phyloP scores from a whole-genome alignment of 92 coral and sea anemone species.

The Zoanthus solanderi region DNA sequence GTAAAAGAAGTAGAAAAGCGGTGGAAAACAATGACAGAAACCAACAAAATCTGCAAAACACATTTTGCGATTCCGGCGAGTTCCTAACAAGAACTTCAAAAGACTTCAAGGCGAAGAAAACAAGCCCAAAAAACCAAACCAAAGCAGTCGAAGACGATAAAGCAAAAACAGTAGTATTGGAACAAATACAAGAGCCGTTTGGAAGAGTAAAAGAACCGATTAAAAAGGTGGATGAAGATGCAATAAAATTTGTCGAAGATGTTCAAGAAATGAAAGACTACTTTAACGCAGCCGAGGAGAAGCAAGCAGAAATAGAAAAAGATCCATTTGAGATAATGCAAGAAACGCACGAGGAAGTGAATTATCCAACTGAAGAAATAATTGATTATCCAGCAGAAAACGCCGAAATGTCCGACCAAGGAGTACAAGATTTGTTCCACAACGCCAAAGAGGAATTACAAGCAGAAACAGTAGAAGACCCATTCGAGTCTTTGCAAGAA shows the following conservation, averaged over 20 bases:
- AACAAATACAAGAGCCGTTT: not conserved
- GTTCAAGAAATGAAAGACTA: not conserved
- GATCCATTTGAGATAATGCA: not conserved
- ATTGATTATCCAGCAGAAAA: not conserved
- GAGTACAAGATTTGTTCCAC: not conserved
- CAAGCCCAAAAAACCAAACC: not conserved
- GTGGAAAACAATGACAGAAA: not conserved
- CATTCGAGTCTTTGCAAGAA: not conserved
- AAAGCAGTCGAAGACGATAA: not conserved
- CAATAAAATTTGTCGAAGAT: not conserved
- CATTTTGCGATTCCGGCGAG: not conserved
- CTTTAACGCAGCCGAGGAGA: not conserved
- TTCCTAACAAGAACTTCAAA: not conserved
- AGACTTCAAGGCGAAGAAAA: not conserved
- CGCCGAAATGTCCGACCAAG: not conserved
- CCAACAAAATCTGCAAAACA: not conserved
- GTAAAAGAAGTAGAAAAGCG: not conserved
- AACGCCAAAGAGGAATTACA: not conserved
- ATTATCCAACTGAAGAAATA: not conserved
- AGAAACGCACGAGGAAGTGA: not conserved
- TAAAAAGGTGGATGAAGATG: not conserved
- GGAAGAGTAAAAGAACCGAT: not conserved
- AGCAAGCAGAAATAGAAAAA: not conserved
- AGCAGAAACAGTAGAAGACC: slow-evolving; percentile 2
- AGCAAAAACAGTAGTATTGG: not conserved